Conservation (phyloP, 2,888 invertebrate species). For the Lasiommata megera region DNA sequence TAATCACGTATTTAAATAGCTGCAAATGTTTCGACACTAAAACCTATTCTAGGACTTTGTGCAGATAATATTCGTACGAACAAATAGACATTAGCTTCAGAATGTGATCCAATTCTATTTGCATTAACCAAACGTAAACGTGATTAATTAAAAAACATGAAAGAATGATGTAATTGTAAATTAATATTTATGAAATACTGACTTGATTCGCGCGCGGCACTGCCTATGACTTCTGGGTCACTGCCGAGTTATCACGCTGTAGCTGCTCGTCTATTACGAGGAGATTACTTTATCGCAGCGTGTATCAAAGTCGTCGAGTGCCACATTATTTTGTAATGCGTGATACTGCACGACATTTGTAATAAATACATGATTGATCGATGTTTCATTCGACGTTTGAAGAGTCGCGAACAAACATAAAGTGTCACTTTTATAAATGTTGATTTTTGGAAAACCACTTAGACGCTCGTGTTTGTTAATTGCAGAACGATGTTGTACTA, state of each 20-base stretch:
- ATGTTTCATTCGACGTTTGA: slow-evolving; percentile 26
- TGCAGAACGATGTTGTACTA: neutral
- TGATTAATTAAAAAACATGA: too few species aligned
- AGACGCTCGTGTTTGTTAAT: neutral
- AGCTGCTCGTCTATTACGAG: slow-evolving; percentile 45
- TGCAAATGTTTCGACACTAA: too few species aligned
- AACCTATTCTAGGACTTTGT: too few species aligned
- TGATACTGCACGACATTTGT: slow-evolving; percentile 42
- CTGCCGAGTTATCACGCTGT: slow-evolving; percentile 55
- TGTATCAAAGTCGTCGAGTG: slow-evolving; percentile 60
- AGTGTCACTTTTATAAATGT: neutral
- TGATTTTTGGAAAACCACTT: neutral
- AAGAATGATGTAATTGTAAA: neutral
- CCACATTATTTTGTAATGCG: slow-evolving; percentile 48
- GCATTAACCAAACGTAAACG: too few species aligned
- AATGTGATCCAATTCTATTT: too few species aligned
- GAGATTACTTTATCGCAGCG: slow-evolving; percentile 65
- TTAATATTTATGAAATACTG: slow-evolving; percentile 23
- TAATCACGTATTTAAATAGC: too few species aligned
- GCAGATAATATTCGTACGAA: too few species aligned
- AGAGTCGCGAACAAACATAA: slow-evolving; percentile 3
- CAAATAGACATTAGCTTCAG: too few species aligned
- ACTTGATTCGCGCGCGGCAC: slow-evolving; percentile 37
- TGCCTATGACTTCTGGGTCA: slow-evolving; percentile 46
- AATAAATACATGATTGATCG: slow-evolving; percentile 52